These are phyloP conservation scores for Pseudomyrmex cubaensis DNA, from an alignment of 1,140 invertebrate species.

Conservation along the genomic window DNA sequence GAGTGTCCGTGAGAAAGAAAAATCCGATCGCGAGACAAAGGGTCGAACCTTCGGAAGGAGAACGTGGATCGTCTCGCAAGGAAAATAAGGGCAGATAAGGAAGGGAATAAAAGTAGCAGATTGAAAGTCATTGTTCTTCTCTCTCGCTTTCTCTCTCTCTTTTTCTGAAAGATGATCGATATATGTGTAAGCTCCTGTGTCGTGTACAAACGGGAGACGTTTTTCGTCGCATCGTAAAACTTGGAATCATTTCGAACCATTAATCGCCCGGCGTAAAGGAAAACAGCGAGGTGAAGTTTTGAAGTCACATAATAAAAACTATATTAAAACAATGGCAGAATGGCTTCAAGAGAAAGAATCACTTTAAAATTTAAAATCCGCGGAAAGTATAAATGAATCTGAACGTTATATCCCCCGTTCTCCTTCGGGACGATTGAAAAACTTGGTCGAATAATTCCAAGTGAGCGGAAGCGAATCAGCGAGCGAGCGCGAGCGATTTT, in stretches of 20 bases:
- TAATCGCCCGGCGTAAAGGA: background rate
- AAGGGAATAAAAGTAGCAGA: background rate
- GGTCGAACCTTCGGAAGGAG: background rate
- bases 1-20: constrained; percentile 26
- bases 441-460: constrained; percentile 39
- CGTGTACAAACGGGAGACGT: background rate
- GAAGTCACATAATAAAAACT: no score
- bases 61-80: constrained; percentile 15
- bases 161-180: background rate
- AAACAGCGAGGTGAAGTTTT: background rate
- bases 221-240: background rate
- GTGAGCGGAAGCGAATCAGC: background rate
- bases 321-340: background rate
- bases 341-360: background rate
- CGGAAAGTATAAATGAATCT: constrained; percentile 21
- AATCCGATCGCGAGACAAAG: constrained; percentile 41
- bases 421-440: background rate
- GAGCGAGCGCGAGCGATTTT: background rate
- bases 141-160: no score
- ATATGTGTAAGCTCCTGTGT: background rate
- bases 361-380: constrained; percentile 47
- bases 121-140: constrained; percentile 41
- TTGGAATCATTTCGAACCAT: background rate
- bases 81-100: background rate
- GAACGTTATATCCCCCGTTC: background rate